phyloP scores from a whole-genome alignment of 64 coral and sea anemone species.

The Acropora tenuis region DNA sequence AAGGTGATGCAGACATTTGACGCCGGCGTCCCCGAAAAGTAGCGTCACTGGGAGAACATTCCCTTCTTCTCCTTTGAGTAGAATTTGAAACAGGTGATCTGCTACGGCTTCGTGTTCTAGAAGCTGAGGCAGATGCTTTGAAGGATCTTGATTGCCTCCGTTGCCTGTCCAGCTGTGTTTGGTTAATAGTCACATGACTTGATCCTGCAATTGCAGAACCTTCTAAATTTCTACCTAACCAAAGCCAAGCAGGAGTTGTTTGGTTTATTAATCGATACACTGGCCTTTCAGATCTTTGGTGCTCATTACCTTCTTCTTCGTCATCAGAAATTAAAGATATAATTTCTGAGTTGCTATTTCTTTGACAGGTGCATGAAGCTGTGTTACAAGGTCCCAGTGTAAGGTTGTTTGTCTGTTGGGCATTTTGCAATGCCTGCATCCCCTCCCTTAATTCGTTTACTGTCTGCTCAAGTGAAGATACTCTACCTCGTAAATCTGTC shows the following conservation, averaged over 20 bases:
- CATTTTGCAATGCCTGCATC: background rate
- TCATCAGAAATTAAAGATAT: constrained; percentile 23
- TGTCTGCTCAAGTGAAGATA: constrained; percentile 31
- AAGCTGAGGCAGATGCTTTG: background rate
- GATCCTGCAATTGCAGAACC: background rate
- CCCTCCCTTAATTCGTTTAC: constrained; percentile 9
- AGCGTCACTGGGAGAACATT: background rate
- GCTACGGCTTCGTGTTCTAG: background rate
- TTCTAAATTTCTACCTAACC: background rate
- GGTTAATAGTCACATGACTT: background rate
- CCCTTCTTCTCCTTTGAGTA: background rate
- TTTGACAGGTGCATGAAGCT: background rate
- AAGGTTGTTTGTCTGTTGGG: background rate
- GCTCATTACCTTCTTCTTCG: constrained; percentile 7
- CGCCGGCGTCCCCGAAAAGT: background rate
- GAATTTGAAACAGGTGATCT: background rate
- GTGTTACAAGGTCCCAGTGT: background rate
- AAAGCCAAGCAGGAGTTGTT: background rate
- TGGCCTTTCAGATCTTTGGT: background rate
- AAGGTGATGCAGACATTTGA: background rate
- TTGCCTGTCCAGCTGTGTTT: background rate
- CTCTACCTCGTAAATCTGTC: constrained; percentile 5
- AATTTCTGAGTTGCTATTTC: background rate
- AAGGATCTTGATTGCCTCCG: background rate
- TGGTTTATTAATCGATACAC: background rate